These are phyloP conservation scores for Diplosoma virens DNA, from an alignment of 23 tunicate species.

Conservation along the genomic window DNA sequence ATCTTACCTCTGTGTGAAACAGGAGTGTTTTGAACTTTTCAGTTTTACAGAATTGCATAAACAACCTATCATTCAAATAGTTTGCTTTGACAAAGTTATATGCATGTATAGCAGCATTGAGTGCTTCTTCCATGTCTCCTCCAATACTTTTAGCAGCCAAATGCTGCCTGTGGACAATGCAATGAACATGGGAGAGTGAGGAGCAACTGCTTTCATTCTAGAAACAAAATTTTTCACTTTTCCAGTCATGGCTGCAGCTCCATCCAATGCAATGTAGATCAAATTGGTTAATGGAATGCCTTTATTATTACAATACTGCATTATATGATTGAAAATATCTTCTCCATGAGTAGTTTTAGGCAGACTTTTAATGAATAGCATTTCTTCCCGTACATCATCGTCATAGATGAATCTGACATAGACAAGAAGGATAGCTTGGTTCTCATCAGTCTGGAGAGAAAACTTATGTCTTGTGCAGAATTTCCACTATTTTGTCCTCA, in stretches of 20 bases:
- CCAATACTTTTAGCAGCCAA: slow-evolving; percentile 20
- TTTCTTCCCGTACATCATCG: slow-evolving; percentile 24
- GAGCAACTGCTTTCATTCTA: slow-evolving; percentile 29
- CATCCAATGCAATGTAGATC: slow-evolving; percentile 21
- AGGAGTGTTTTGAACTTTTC: slow-evolving; percentile 30
- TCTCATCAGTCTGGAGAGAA: slow-evolving; percentile 30
- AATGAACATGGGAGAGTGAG: slow-evolving; percentile 32
- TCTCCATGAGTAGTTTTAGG: slow-evolving; percentile 18
- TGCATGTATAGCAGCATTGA: slow-evolving; percentile 23
- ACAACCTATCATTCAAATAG: slow-evolving; percentile 17
- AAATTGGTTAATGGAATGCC: slow-evolving; percentile 20
- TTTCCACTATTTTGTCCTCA: slow-evolving; percentile 25
- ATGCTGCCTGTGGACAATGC: slow-evolving; percentile 29
- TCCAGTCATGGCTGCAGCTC: slow-evolving; percentile 29
- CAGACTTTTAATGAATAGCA: slow-evolving; percentile 22
- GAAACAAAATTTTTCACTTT: slow-evolving; percentile 23
- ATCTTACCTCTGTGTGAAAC: slow-evolving; percentile 25
- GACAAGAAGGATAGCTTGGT: slow-evolving; percentile 29
- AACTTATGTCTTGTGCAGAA: slow-evolving; percentile 27
- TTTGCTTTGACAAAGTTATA: slow-evolving; percentile 25
- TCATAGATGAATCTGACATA: slow-evolving; percentile 31
- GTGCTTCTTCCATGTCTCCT: slow-evolving; percentile 32
- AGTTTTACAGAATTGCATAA: slow-evolving; percentile 14
- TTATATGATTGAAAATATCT: slow-evolving; percentile 8
- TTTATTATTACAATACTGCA: slow-evolving; percentile 22